A percentile compares a stretch with the other conserved stretches of the same genome.
phyloP scores from a whole-genome alignment of 1,140 invertebrate genomes.

The Meloidogyne floridensis region DNA sequence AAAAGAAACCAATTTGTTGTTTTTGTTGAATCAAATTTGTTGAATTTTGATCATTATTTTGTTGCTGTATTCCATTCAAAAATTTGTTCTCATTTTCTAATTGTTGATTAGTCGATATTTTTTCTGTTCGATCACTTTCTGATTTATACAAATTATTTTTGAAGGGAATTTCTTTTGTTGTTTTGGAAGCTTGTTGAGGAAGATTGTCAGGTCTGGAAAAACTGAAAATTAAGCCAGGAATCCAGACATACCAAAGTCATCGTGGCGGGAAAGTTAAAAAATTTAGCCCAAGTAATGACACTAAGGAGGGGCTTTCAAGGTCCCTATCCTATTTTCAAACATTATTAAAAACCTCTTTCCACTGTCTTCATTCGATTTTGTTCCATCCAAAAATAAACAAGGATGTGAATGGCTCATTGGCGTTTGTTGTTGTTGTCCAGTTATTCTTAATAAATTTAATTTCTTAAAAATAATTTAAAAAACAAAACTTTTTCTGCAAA shows the following conservation, averaged over 20 bases:
- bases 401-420: constrained; percentile 30
- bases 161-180: too few relatives aligned
- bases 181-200: not conserved
- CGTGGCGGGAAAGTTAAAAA: too few relatives aligned
- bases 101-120: not conserved
- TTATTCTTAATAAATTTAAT: constrained; percentile 19
- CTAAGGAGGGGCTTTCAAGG: too few relatives aligned
- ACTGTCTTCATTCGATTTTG: not conserved
- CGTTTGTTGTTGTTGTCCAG: not conserved
- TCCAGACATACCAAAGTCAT: too few relatives aligned
- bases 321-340: not conserved
- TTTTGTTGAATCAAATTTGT: not conserved
- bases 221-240: not conserved
- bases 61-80: constrained; percentile 14
- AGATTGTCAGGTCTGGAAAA: not conserved
- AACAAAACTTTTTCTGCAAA: constrained; percentile 24
- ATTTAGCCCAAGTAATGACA: too few relatives aligned
- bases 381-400: constrained; percentile 10
- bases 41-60: constrained; percentile 16
- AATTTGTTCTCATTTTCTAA: constrained; percentile 7
- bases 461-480: not conserved
- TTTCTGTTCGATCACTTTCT: not conserved
- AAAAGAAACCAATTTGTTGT: constrained; percentile 26
- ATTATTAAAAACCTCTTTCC: not conserved
- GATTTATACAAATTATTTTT: constrained; percentile 10